phyloP scores from a whole-genome alignment of 2,113 vertebrate species.

The Trematomus loennbergii region DNA sequence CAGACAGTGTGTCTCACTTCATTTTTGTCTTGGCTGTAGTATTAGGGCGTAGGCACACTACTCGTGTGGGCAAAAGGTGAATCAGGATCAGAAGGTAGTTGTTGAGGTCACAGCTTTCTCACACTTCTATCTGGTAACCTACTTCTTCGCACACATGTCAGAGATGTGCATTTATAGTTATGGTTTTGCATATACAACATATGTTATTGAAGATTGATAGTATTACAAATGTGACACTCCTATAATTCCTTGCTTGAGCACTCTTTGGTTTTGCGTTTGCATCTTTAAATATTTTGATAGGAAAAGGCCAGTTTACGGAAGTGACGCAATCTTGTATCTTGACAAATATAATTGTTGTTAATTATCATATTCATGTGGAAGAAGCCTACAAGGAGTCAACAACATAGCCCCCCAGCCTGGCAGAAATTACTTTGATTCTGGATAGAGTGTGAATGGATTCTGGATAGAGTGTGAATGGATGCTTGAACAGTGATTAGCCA shows the following conservation, averaged over 20 bases:
- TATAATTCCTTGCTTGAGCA: not conserved
- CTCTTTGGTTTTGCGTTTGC: not conserved
- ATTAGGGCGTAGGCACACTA: constrained; percentile 20
- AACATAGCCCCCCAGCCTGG: constrained; percentile 5
- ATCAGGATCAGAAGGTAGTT: constrained; percentile 17
- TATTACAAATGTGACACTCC: not conserved
- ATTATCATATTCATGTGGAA: not conserved
- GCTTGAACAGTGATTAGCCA: constrained; percentile 19
- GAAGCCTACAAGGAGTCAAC: constrained; percentile 5
- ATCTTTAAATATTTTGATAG: not conserved
- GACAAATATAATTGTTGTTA: not conserved
- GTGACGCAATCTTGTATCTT: not conserved
- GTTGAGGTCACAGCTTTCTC: constrained; percentile 26
- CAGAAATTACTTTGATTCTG: constrained; percentile 14
- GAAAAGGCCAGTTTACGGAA: not conserved
- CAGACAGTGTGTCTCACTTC: constrained; percentile 2
- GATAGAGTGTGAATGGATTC: constrained; percentile 15
- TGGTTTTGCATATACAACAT: constrained; percentile 8
- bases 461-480: constrained; percentile 15
- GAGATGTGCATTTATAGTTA: not conserved
- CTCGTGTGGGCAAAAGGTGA: constrained; percentile 27
- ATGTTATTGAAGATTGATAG: not conserved
- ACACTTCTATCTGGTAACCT: constrained; percentile 12
- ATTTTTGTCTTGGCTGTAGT: constrained; percentile 20
- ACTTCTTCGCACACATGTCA: constrained; percentile 15